A percentile compares a stretch with the other conserved stretches of the same genome.
These are phyloP conservation scores for Burhinus bistriatus DNA, from an alignment of 2,113 vertebrate genomes.

Conservation along the genomic window DNA sequence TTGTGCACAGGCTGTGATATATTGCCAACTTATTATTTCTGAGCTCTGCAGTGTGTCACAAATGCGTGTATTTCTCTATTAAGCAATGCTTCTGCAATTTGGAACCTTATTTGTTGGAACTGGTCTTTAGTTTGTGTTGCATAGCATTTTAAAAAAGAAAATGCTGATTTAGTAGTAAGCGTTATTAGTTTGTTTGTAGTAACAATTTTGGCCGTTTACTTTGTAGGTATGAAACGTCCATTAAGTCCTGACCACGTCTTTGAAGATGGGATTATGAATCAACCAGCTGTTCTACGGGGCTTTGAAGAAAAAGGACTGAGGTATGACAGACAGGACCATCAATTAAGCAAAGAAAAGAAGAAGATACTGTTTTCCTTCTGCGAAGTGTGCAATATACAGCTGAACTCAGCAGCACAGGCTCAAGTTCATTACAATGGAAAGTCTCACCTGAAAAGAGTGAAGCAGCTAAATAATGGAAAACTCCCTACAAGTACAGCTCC, in stretches of 20 bases:
- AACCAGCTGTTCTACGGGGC: constrained; percentile 73
- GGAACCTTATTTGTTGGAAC: not conserved
- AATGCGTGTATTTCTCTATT: not conserved
- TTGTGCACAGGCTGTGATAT: not conserved
- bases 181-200: not conserved
- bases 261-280: constrained; percentile 84
- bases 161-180: not conserved
- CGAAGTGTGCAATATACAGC: constrained; percentile 94
- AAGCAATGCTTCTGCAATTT: not conserved
- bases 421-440: constrained; percentile 94
- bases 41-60: not conserved
- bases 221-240: constrained; percentile 83
- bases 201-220: not conserved
- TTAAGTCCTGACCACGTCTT: constrained; percentile 78
- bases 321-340: constrained; percentile 69
- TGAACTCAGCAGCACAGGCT: constrained; percentile 90
- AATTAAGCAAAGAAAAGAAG: constrained; percentile 82
- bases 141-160: not conserved
- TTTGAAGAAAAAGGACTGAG: constrained; percentile 81
- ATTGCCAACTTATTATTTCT: not conserved
- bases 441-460: constrained; percentile 91
- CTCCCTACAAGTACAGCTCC: constrained; percentile 57
- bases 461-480: constrained; percentile 86
- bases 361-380: constrained; percentile 89
- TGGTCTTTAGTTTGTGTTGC: not conserved